phyloP scores from a whole-genome alignment of 2,888 invertebrate species.

The Cerceris ruficornis region DNA sequence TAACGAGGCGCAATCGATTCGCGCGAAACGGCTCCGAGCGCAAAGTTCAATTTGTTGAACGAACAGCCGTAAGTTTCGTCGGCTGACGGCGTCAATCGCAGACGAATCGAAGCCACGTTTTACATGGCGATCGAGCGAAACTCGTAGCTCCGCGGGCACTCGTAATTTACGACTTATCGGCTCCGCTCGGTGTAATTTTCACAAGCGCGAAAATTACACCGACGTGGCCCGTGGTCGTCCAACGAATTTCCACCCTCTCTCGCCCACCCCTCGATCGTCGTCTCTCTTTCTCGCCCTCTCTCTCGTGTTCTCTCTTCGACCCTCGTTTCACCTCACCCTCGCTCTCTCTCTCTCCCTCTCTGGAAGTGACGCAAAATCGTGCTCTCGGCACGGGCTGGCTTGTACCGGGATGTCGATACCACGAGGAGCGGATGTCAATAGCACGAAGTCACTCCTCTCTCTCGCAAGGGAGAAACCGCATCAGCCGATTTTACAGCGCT shows the following conservation, averaged over 20 bases:
- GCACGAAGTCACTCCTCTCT: conserved; percentile 76
- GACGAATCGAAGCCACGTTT: conserved; percentile 56
- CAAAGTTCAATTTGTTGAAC: conserved; percentile 37
- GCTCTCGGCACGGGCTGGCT: conserved; percentile 66
- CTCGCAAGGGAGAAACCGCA: conserved; percentile 61
- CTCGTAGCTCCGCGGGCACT: conserved; percentile 53
- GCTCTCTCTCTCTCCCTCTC: conserved; percentile 38
- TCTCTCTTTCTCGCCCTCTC: conserved; percentile 12
- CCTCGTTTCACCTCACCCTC: neutral
- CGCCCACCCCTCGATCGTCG: neutral
- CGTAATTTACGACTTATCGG: conserved; percentile 74
- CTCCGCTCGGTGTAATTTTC: conserved; percentile 62
- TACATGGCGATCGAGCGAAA: conserved; percentile 52
- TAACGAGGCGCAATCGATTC: conserved; percentile 7
- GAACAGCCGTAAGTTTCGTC: conserved; percentile 49
- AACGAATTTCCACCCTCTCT: conserved; percentile 28
- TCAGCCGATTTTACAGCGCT: conserved; percentile 66
- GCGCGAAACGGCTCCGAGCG: conserved; percentile 3
- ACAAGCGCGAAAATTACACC: conserved; percentile 67
- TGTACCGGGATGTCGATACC: conserved; percentile 75
- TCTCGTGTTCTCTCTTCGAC: neutral
- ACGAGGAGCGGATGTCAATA: conserved; percentile 79
- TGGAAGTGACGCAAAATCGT: conserved; percentile 72
- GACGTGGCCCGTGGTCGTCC: conserved; percentile 48
- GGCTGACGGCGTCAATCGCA: conserved; percentile 60